Evolutionary conservation across 1,140 invertebrate genomes (phyloP), one percentile per base, ranked within the genome.

Genomic region (Batillaria attramentaria): DNA sequence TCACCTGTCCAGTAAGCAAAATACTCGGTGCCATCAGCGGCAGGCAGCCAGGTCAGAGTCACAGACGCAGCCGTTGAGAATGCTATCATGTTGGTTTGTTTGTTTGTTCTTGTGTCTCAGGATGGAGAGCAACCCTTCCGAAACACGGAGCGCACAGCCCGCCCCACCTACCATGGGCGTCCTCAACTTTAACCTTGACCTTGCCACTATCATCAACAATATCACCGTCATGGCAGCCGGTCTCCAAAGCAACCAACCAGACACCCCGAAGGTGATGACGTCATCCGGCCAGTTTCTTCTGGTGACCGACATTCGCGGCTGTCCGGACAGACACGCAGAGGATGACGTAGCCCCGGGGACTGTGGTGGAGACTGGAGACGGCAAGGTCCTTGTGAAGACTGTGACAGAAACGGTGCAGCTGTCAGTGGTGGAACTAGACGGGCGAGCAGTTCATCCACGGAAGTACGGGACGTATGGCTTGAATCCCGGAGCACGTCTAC

Each of bases 81-180:
- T n/a, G n/a, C n/a, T n/a, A n/a, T n/a, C n/a, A n/a, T n/a, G n/a
- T n/a, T n/a, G n/a, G n/a, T n/a, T n/a, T n/a, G n/a, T n/a, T n/a
- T n/a, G n/a, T n/a, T n/a, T n/a, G n/a, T n/a, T n/a, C n/a, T n/a
- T n/a, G n/a, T n/a, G n/a, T n/a, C n/a, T n/a, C n/a, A n/a, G n/a
- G n/a, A n/a, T n/a, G n/a, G n/a, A n/a, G n/a, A n/a, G n/a, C n/a
- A n/a, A n/a, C n/a, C n/a, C n/a, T n/a, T n/a, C n/a, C n/a, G n/a
- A n/a, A n/a, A n/a, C n/a, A n/a, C n/a, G n/a, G n/a, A n/a, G n/a
- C n/a, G n/a, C n/a, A n/a, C n/a, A n/a, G n/a, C n/a, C n/a, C n/a
- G n/a, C n/a, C 2, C 85, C 84, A 16, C 83, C 85, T 33, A 82
- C 83, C 66, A 54, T 83, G 24, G 85, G 85, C 24, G 80, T 86